Conservation (phyloP, 2,113 vertebrate genomes). For the Cyanocitta stelleri region DNA sequence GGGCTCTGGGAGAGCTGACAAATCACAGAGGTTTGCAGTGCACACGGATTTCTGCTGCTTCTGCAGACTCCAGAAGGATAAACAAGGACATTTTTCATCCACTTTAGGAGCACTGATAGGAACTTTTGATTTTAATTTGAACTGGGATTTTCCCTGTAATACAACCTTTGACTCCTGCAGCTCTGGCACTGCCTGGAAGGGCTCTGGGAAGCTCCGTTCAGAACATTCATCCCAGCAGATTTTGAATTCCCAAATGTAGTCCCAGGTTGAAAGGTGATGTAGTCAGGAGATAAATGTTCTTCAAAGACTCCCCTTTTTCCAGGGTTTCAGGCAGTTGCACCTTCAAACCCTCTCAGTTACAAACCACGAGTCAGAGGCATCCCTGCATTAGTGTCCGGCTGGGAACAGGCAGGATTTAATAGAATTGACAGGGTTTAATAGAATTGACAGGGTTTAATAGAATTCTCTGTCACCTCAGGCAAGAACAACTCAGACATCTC, state of each 20-base stretch:
- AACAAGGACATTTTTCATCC: constrained; percentile 39
- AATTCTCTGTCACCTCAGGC: not conserved
- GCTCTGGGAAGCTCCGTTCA: not conserved
- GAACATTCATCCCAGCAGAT: not conserved
- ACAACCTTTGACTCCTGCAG: not conserved
- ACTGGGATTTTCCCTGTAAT: not conserved
- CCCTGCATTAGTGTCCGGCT: not conserved
- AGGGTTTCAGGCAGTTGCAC: not conserved
- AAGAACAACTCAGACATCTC: constrained; percentile 20
- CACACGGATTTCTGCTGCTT: not conserved
- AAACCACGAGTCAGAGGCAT: not conserved
- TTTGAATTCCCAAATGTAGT: not conserved
- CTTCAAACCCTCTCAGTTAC: not conserved
- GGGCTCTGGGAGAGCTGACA: not conserved
- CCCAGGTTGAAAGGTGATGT: not conserved
- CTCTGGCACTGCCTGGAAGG: not conserved
- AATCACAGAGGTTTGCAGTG: not conserved
- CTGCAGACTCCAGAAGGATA: constrained; percentile 14
- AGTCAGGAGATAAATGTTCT: not conserved
- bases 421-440: constrained; percentile 6
- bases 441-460: constrained; percentile 21
- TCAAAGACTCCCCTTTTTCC: not conserved
- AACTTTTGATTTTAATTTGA: not conserved
- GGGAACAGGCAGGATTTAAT: not conserved
- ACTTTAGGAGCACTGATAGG: not conserved